Evolutionary conservation across 2,888 invertebrate genomes (phyloP).

Genomic region (Ectemnius lituratus): DNA sequence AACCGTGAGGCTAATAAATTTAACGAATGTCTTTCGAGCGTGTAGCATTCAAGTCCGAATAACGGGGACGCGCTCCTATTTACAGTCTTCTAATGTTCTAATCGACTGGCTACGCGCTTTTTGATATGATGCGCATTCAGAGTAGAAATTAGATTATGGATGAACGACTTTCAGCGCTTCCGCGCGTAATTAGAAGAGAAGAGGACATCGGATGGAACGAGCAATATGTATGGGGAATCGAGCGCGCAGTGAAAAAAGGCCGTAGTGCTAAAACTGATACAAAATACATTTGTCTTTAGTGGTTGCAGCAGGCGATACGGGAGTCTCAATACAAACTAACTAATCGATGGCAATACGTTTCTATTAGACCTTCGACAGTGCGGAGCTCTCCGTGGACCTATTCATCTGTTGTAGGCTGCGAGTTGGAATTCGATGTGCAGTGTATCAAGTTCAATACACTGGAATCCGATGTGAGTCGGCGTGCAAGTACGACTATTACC

Average conservation of each 20-base stretch:
- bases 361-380: slow-evolving; percentile 16
- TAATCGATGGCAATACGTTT: background rate
- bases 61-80: no score
- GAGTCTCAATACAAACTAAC: background rate
- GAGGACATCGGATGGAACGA: slow-evolving; percentile 56
- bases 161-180: no score
- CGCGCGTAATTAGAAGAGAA: background rate
- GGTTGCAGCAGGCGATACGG: slow-evolving; percentile 19
- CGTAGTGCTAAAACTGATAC: background rate
- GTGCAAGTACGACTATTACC: background rate
- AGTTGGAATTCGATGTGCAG: slow-evolving; percentile 2
- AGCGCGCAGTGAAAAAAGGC: background rate
- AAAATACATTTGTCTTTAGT: slow-evolving; percentile 32
- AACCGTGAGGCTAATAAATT: no score
- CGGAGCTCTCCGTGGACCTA: background rate
- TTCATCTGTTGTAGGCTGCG: background rate
- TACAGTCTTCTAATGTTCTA: no score
- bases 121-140: no score
- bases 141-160: no score
- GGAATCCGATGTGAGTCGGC: background rate
- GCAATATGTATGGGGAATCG: slow-evolving; percentile 38
- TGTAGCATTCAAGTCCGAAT: no score
- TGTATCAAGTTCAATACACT: slow-evolving; percentile 13
- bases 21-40: no score
- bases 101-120: no score